Evolutionary conservation across 2,888 invertebrate species (phyloP).

Genomic region (Hanleya hanleyi): DNA sequence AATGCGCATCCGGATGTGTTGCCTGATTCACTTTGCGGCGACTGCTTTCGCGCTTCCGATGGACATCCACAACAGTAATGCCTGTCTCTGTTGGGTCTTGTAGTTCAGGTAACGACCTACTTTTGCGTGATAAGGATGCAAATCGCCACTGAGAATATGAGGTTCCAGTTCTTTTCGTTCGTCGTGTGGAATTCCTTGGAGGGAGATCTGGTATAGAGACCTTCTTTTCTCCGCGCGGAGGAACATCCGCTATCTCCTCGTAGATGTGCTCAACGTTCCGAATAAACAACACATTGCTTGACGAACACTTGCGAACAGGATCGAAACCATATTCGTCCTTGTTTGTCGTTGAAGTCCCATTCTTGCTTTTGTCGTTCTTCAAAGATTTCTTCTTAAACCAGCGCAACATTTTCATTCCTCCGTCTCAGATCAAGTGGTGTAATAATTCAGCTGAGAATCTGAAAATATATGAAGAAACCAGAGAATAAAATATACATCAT

Average conservation of each 20-base stretch:
- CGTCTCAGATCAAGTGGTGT: too few species aligned
- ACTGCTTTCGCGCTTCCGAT: background rate
- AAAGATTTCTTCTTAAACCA: background rate
- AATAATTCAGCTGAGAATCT: too few species aligned
- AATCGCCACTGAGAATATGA: background rate
- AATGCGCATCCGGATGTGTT: too few species aligned
- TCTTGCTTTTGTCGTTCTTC: background rate
- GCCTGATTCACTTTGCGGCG: background rate
- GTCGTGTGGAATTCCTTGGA: background rate
- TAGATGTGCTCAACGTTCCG: background rate
- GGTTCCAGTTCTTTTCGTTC: background rate
- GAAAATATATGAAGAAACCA: too few species aligned
- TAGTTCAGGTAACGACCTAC: background rate
- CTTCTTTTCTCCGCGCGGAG: background rate
- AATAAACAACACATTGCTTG: background rate
- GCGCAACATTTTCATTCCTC: background rate
- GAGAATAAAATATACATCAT: too few species aligned
- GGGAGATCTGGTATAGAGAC: background rate
- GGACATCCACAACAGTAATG: background rate
- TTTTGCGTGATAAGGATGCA: background rate
- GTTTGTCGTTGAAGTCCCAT: background rate
- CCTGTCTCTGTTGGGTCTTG: background rate
- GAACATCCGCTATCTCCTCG: background rate
- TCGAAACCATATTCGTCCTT: conserved; percentile 2
- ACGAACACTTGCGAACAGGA: background rate